phyloP scores from a whole-genome alignment of 1,140 invertebrate genomes.

The Musca domestica region DNA sequence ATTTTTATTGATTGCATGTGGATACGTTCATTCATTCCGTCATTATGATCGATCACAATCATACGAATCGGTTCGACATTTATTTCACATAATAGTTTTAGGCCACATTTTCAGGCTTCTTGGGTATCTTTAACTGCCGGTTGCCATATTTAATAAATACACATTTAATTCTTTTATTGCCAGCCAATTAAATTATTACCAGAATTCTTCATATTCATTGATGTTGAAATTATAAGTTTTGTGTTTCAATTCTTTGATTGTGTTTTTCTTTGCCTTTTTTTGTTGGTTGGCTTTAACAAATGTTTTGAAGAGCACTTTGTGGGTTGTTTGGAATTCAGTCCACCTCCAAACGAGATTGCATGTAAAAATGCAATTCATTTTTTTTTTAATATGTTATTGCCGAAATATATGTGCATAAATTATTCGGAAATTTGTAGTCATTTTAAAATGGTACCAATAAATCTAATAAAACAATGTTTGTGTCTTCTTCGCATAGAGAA shows the following conservation, averaged over 20 bases:
- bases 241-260: background rate
- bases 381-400: background rate
- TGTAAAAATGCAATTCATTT: conserved; percentile 17
- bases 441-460: too few species aligned
- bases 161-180: conserved; percentile 7
- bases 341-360: conserved; percentile 4
- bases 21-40: background rate
- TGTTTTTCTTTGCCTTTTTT: background rate
- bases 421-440: too few species aligned
- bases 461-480: too few species aligned
- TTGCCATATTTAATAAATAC: conserved; percentile 8
- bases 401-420: too few species aligned
- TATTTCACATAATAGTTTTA: too few species aligned
- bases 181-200: conserved; percentile 15
- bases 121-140: too few species aligned
- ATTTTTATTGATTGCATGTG: background rate
- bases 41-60: too few species aligned
- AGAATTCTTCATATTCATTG: background rate
- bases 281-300: background rate
- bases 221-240: conserved; percentile 15
- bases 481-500: too few species aligned
- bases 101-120: too few species aligned
- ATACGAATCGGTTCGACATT: too few species aligned
- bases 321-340: background rate
- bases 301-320: background rate